Percentiles rank a stretch among this genome's conserved stretches.
These are phyloP conservation scores for Trissolcus brochymenae DNA, from an alignment of 2,888 invertebrate genomes.

Conservation along the genomic window DNA sequence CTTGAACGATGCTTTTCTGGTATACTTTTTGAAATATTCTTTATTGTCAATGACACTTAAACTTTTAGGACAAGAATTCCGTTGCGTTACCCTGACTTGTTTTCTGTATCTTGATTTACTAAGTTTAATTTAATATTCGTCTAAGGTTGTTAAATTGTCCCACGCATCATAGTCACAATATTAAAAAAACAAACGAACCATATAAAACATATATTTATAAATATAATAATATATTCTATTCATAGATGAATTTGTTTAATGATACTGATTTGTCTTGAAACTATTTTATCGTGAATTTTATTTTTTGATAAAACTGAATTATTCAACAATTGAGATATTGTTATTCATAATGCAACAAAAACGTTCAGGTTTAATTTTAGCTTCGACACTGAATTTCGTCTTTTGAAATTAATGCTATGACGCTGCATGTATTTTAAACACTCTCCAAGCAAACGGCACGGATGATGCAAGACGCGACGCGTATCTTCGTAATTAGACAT, in stretches of 20 bases:
- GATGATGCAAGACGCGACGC: conserved; percentile 55
- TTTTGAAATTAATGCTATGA: conserved; percentile 35
- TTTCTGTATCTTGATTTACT: neutral
- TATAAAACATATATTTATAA: too few relatives aligned
- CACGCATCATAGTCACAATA: too few relatives aligned
- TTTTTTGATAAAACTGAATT: too few relatives aligned
- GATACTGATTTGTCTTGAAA: too few relatives aligned
- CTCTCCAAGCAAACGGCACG: conserved; percentile 47
- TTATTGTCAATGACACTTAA: neutral
- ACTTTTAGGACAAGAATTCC: neutral
- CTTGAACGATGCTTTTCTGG: conserved; percentile 38
- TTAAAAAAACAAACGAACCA: too few relatives aligned
- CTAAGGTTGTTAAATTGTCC: too few relatives aligned
- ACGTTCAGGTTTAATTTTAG: neutral
- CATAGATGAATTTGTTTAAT: too few relatives aligned
- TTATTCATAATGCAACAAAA: too few relatives aligned
- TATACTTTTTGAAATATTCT: conserved; percentile 33
- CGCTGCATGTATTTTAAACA: conserved; percentile 54
- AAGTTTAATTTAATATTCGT: too few relatives aligned
- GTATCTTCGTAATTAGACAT: conserved; percentile 63
- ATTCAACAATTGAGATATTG: neutral
- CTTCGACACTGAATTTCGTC: conserved; percentile 36
- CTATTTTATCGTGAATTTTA: too few relatives aligned
- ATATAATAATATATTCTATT: too few relatives aligned
- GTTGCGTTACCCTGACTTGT: neutral